phyloP scores from a whole-genome alignment of 64 coral and sea anemone species.

The Actinia tenebrosa region DNA sequence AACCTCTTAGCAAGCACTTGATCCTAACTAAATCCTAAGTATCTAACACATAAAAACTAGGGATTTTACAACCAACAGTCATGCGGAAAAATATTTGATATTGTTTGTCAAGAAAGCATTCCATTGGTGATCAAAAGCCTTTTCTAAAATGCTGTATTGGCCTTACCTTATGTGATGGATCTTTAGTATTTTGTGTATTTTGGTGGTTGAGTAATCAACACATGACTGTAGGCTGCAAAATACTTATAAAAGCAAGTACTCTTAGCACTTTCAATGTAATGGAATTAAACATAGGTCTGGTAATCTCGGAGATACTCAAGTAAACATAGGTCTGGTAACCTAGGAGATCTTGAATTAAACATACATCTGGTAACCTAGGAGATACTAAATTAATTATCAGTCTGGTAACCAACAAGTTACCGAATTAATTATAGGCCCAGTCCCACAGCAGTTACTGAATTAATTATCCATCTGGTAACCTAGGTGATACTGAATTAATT shows the following conservation, averaged over 20 bases:
- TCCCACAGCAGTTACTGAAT: neutral
- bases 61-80: too few relatives aligned
- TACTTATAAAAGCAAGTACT: neutral
- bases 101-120: too few relatives aligned
- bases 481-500: neutral
- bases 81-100: too few relatives aligned
- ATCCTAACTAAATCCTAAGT: too few relatives aligned
- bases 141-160: too few relatives aligned
- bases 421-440: neutral
- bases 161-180: too few relatives aligned
- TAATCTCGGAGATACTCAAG: neutral
- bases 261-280: neutral
- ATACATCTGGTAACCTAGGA: neutral
- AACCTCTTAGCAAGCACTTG: too few relatives aligned
- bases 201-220: too few relatives aligned
- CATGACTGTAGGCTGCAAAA: neutral
- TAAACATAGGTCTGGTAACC: neutral
- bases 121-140: too few relatives aligned
- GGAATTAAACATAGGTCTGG: neutral
- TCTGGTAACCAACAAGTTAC: neutral
- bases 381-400: neutral
- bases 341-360: neutral
- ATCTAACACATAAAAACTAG: too few relatives aligned
- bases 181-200: too few relatives aligned
- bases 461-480: neutral